Evolutionary conservation across 2,888 invertebrate genomes (phyloP), one percentile per base, ranked within the genome.

Genomic region (Netelia inedita): DNA sequence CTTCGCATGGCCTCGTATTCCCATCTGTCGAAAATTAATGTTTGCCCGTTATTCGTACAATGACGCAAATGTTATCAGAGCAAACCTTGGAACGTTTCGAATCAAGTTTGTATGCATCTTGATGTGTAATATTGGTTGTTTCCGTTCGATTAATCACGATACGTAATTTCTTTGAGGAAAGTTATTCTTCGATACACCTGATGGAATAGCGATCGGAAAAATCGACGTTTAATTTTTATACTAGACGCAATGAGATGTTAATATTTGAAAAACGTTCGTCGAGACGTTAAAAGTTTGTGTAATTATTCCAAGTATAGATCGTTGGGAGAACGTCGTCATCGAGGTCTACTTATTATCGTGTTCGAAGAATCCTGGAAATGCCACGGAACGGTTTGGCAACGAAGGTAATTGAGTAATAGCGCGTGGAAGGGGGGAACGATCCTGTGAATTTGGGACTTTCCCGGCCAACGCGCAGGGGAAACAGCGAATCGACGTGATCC

Each of bases 381-480:
- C 69, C 57, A 46, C 59, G 28, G 53, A 19, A 55, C 76, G 23
- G 23, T 23, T 21, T 11, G 53, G 68, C 63, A 16, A 53, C n/a
- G 21, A 43, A 28, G 23, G 59, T 19, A 6, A 28, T 19, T 10
- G 3, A 46, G 46, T 1, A 41, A 76, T 73, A 35, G n/a, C 61
- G 57, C 21, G 21, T 46, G 65, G 55, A 11, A 11, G 8, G 21
- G 16, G 28, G 16, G 50, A 11, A 35, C n/a, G 63, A 55, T 57
- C 68, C 50, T 57, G 28, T 11, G 10, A 19, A 23, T 80, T 78
- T n/a, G 73, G 85, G 83, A 66, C 69, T 85, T 85, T 79, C 85
- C 85, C 76, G 63, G 78, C 41, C 35, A 9, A 21, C 50, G 19
- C 43, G 46, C 11, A 66, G 41, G 43, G 16, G 50, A 72, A 23